Conservation (phyloP, 2,888 invertebrate genomes). For the Nymphalis urticae region DNA sequence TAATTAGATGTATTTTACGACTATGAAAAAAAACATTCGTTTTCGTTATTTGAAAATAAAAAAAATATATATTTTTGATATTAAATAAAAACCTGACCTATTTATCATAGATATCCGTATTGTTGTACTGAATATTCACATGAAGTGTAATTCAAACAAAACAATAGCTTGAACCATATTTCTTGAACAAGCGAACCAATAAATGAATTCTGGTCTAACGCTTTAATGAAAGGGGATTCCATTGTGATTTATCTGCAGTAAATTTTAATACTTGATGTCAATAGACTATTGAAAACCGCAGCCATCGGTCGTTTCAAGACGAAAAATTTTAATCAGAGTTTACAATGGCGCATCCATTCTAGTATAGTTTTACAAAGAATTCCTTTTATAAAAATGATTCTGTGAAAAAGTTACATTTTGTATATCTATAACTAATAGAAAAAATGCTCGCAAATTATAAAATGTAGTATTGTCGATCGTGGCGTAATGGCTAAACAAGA, state of each 20-base stretch:
- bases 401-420: conserved; percentile 18
- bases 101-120: background rate
- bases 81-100: background rate
- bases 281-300: conserved; percentile 42
- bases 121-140: background rate
- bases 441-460: no score
- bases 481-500: no score
- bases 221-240: conserved; percentile 35
- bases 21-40: no score
- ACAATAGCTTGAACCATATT: conserved; percentile 8
- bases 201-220: conserved; percentile 31
- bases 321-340: conserved; percentile 36
- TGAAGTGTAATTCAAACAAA: conserved; percentile 5
- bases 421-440: conserved; percentile 7
- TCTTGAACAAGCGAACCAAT: conserved; percentile 13
- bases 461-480: no score
- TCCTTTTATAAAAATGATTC: background rate
- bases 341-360: conserved; percentile 27
- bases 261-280: conserved; percentile 41
- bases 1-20: no score
- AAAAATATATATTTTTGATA: no score
- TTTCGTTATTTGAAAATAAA: no score
- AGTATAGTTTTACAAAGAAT: conserved; percentile 28
- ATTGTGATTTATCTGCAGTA: conserved; percentile 38
- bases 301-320: conserved; percentile 25